Conservation (phyloP, 2,888 invertebrate genomes). For the Nebria salina region DNA sequence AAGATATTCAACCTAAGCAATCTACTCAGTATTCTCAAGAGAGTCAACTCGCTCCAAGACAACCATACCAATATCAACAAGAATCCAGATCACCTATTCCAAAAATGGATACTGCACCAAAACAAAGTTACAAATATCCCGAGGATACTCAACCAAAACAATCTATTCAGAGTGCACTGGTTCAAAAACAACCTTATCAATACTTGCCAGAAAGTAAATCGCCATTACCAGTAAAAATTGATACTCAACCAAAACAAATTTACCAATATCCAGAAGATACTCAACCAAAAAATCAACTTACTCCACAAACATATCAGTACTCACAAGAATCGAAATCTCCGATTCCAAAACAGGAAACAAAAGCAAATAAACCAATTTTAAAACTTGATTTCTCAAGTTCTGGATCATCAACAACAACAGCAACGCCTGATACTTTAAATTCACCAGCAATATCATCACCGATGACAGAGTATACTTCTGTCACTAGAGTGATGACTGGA, state of each 20-base stretch:
- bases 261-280: neutral
- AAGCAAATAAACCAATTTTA: constrained; percentile 37
- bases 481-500: constrained; percentile 78
- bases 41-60: neutral
- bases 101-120: constrained; percentile 2
- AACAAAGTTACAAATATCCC: constrained; percentile 3
- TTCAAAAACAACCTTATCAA: constrained; percentile 19
- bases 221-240: constrained; percentile 32
- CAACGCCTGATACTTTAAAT: constrained; percentile 48
- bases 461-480: constrained; percentile 71
- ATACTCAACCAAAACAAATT: constrained; percentile 4
- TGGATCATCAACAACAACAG: constrained; percentile 29
- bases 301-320: constrained; percentile 13
- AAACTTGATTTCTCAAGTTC: constrained; percentile 50
- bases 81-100: constrained; percentile 1
- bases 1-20: constrained; percentile 6
- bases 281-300: constrained; percentile 10
- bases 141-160: neutral
- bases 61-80: constrained; percentile 12
- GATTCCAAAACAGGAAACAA: neutral
- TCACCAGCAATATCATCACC: constrained; percentile 51
- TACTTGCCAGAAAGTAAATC: constrained; percentile 24
- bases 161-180: constrained; percentile 28
- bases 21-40: neutral
- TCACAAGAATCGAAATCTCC: constrained; percentile 15